Evolutionary conservation across 2,797 vertebrate species (phyloP), one percentile per base, ranked within the genome.

Genomic region (Myiothlypis coronata): DNA sequence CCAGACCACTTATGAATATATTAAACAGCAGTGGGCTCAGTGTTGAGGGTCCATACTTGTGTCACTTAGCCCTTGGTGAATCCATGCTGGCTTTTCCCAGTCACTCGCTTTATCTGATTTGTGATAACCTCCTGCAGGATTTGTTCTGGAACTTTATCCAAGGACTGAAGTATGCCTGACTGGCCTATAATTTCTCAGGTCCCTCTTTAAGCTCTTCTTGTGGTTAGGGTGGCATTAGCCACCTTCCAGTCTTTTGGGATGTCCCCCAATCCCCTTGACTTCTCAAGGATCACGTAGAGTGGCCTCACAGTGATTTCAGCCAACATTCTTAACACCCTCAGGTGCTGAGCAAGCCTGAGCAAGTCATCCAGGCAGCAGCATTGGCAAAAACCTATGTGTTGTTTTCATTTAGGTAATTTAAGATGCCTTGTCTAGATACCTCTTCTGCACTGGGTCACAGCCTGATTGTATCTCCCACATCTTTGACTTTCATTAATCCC

Each of bases 401-500:
- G 84, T 91, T 95, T 95, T 95, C 70, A 67, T 93, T 79, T 94
- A 70, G 77, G 53, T 93, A 77, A 92, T 89, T 93, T 59, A 79
- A 96, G 90, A 94, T 97, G 67, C 91, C 35, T 55, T 34, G 69
- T 76, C 34, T 81, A 95, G 93, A 90, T 96, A 92, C 11, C 59
- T 90, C 39, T 84, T 67, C 44, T 89, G 77, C 61, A 37, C 24
- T 77, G 71, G 32, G 32, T 95, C 68, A 90, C 90, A 89, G 34
- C 70, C 44, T 89, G 93, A 95, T 95, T 67, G 70, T 95, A 96
- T 96, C 93, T 93, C 47, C 70, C 1, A 1, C 69, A 72, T 81
- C 90, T 90, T 74, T 68, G 78, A 87, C 92, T 96, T 94, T 87
- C 86, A 95, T 93, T 93, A 93, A 90, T 95, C 93, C 95, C 94